Conservation (phyloP, 1,140 invertebrate genomes). For the Drosophila truncata region DNA sequence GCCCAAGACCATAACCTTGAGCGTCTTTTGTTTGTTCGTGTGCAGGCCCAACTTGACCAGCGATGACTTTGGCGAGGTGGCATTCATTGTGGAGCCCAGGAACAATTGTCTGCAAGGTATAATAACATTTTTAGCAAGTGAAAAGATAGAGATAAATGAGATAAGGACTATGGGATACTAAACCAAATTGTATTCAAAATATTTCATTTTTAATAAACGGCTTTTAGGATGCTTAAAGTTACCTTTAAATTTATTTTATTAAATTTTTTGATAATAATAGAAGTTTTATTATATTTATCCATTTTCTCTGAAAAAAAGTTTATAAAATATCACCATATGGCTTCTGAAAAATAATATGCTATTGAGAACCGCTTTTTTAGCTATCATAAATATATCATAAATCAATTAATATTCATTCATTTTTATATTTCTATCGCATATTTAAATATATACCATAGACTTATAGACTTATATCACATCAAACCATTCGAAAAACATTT, state of each 20-base stretch:
- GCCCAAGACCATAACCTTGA: constrained; percentile 91
- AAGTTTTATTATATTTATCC: neutral
- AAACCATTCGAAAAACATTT: neutral
- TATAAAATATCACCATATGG: neutral
- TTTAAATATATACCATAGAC: neutral
- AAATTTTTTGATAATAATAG: no score
- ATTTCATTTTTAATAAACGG: no score
- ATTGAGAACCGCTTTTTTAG: neutral
- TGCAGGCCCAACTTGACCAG: constrained; percentile 88
- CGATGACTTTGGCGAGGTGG: constrained; percentile 88
- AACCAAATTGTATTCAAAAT: fast-evolving
- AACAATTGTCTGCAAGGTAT: constrained; percentile 41
- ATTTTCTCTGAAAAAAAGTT: neutral
- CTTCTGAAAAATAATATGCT: neutral
- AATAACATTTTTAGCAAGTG: constrained; percentile 7
- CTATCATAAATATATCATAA: neutral
- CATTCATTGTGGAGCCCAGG: constrained; percentile 84
- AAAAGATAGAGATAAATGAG: neutral
- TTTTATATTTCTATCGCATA: neutral
- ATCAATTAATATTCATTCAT: neutral
- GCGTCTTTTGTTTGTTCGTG: constrained; percentile 87
- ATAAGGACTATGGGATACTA: neutral
- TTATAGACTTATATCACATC: neutral
- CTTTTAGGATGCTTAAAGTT: no score
- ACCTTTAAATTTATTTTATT: no score